Percentiles rank a stretch among this genome's conserved stretches.
Conservation (phyloP, 2,113 vertebrate species). For the Aspidoscelis tigris region DNA sequence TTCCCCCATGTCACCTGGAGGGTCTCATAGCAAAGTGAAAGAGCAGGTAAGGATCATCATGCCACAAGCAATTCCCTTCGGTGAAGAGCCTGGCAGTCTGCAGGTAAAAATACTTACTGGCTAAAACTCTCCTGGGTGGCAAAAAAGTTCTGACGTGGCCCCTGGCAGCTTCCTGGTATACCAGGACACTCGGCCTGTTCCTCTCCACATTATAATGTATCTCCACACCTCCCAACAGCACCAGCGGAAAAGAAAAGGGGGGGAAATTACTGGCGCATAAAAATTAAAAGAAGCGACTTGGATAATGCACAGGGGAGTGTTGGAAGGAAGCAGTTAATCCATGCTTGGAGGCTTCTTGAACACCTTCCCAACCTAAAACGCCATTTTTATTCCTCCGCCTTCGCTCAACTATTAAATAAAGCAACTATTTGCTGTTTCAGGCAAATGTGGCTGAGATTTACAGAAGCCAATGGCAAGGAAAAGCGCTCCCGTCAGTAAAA, state of each 20-base stretch:
- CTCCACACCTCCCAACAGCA: too few relatives aligned
- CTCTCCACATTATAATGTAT: too few relatives aligned
- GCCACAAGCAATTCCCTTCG: too few relatives aligned
- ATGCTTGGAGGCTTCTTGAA: neutral
- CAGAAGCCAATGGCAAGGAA: neutral
- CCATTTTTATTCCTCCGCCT: neutral
- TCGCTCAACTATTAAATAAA: neutral
- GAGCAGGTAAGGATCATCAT: too few relatives aligned
- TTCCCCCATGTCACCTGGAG: too few relatives aligned
- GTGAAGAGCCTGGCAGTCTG: too few relatives aligned
- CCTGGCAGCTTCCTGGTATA: too few relatives aligned
- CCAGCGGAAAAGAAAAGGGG: neutral
- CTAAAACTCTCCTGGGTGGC: too few relatives aligned
- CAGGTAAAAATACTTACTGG: too few relatives aligned
- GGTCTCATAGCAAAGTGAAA: too few relatives aligned
- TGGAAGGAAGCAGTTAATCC: neutral
- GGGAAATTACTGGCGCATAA: neutral
- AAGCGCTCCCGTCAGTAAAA: neutral
- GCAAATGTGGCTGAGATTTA: neutral
- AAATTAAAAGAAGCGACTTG: neutral
- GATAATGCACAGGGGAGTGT: neutral
- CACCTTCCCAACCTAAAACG: neutral
- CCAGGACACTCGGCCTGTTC: too few relatives aligned
- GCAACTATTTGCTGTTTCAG: neutral
- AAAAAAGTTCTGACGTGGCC: too few relatives aligned